Conservation (phyloP, 2,113 vertebrate genomes). For the Brachypteracias leptosomus region DNA sequence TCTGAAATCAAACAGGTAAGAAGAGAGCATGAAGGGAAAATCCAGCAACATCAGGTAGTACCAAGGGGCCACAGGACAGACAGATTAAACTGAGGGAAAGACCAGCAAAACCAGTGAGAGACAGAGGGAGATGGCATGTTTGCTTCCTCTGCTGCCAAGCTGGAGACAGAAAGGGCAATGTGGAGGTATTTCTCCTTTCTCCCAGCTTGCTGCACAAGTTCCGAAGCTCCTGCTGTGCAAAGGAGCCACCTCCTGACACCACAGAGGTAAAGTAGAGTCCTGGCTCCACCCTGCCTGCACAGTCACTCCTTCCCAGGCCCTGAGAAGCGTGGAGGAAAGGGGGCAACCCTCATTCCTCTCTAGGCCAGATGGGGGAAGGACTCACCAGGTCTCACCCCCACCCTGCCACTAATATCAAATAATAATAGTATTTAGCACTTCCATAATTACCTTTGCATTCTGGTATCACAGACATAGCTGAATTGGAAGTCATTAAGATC, state of each 20-base stretch:
- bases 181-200: not conserved
- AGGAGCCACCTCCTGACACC: not conserved
- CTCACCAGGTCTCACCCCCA: conserved; percentile 17
- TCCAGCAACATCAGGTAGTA: not conserved
- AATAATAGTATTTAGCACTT: conserved; percentile 64
- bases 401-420: conserved; percentile 51
- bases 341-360: conserved; percentile 36
- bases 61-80: not conserved
- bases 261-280: not conserved
- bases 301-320: not conserved
- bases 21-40: not conserved
- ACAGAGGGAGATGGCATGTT: not conserved
- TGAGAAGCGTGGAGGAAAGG: not conserved
- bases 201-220: not conserved
- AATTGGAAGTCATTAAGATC: conserved; percentile 55
- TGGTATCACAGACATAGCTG: conserved; percentile 35
- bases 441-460: conserved; percentile 37
- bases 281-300: not conserved
- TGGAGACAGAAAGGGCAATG: not conserved
- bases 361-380: conserved; percentile 1
- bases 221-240: not conserved
- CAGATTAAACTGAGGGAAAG: not conserved
- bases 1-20: not conserved
- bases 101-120: not conserved
- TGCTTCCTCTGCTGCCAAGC: not conserved